Conservation (phyloP, 37 sponge, comb jelly and placozoan species). For the Axinella damicornis region DNA sequence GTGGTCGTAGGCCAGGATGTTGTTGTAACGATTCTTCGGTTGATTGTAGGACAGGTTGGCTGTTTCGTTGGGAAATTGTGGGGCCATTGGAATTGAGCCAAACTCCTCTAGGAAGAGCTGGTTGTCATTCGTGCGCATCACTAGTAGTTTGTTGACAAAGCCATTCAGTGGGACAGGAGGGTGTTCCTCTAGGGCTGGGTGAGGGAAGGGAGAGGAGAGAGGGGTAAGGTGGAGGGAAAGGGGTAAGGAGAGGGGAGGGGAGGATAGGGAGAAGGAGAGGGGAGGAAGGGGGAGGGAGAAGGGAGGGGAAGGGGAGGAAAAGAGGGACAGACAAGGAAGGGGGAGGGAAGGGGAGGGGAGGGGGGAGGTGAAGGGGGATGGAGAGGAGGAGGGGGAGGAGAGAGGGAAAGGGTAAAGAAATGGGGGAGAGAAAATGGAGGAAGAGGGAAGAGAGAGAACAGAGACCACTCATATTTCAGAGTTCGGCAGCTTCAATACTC, state of each 20-base stretch:
- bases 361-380: neutral
- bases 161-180: conserved; percentile 63
- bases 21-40: conserved; percentile 84
- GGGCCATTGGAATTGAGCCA: conserved; percentile 60
- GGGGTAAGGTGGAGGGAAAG: neutral
- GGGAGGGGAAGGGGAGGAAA: too few relatives aligned
- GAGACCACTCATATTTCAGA: too few relatives aligned
- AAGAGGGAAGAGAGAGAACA: too few relatives aligned
- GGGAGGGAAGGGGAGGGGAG: too few relatives aligned
- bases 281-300: too few relatives aligned
- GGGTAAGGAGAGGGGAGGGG: neutral
- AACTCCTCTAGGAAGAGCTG: conserved; percentile 88
- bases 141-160: conserved; percentile 54
- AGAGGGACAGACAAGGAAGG: neutral
- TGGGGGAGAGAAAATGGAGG: too few relatives aligned
- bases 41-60: conserved; percentile 35
- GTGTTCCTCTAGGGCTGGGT: conserved; percentile 62
- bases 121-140: conserved; percentile 79
- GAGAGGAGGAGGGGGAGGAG: neutral
- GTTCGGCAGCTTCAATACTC: too few relatives aligned
- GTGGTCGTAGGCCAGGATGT: conserved; percentile 85
- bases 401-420: too few relatives aligned
- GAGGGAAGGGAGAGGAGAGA: neutral
- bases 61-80: conserved; percentile 17
- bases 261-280: too few relatives aligned